Evolutionary conservation across 2,797 vertebrate species (phyloP), one percentile per base, ranked within the genome.

Genomic region (Propithecus deckenii): DNA sequence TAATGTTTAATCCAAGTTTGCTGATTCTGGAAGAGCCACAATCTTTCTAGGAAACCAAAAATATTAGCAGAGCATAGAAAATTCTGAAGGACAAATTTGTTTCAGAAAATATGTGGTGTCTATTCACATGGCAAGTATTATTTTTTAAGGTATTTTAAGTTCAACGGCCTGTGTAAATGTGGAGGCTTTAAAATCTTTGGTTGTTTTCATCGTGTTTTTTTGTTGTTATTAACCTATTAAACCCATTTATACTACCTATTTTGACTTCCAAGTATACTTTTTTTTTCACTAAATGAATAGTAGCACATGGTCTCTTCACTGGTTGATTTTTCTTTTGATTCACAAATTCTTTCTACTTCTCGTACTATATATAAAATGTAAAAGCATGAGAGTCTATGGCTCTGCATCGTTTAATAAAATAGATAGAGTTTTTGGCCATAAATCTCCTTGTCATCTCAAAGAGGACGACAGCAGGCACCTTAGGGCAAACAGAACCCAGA

Each of bases 391-490:
- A 72, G 2, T 59, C 41, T 63, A 4, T 57, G 67, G 7, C 32
- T 67, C 14, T 76, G 20, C 15, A 55, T 41, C 8, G 6, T 75
- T 85, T 88, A 80, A 86, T 71, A 85, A 96, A 95, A 88, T 41
- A 75, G 3, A 74, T 38, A 69, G 17, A 52, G 20, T 79, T 90
- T 43, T 38, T 94, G 79, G 25, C 25, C 67, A 1, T 83, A 80
- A 80, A 72, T 88, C 43, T 95, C 23, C 23, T 93, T 89, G 50
- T 96, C 72, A 88, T 74, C 20, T 38, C 50, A 75, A 78, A 84
- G 65, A 94, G 75, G 9, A 89, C 23, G 32, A 72, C 14, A 96
- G 79, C 17, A 86, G 81, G 3, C 13, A 89, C 50, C 57, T 43
- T 65, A 83, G 35, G 67, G 83, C 32, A 79, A 89, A 79, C 1